Conservation (phyloP, 2,113 vertebrate genomes). For the Polypterus bichir region DNA sequence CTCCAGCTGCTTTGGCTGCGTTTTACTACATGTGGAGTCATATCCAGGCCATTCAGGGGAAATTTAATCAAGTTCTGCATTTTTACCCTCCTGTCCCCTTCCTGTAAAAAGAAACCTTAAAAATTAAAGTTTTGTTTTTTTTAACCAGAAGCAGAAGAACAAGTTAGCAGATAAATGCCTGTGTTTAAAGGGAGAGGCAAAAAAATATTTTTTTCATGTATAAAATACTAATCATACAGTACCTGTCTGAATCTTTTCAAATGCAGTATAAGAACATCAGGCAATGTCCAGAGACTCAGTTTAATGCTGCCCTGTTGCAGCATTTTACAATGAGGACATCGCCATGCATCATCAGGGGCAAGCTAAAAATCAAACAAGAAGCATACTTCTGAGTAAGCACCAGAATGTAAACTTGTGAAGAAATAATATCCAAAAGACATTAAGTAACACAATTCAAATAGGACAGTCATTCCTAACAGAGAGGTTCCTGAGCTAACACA, state of each 20-base stretch:
- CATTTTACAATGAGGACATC: slow-evolving; percentile 95
- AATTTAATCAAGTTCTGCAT: slow-evolving; percentile 92
- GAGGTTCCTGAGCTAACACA: too few relatives aligned
- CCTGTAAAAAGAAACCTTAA: slow-evolving; percentile 42
- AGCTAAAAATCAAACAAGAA: slow-evolving; percentile 50
- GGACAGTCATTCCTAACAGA: too few relatives aligned
- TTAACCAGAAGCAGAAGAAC: background rate
- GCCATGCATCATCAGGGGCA: slow-evolving; percentile 91
- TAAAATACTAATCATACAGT: slow-evolving; percentile 8
- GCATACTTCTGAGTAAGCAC: too few relatives aligned
- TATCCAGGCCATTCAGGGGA: slow-evolving; percentile 79
- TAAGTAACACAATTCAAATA: too few relatives aligned
- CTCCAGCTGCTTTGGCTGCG: slow-evolving; percentile 95
- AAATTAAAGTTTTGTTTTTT: background rate
- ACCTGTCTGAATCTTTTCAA: slow-evolving; percentile 95
- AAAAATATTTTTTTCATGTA: background rate
- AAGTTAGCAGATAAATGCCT: background rate
- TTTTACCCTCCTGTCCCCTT: slow-evolving; percentile 80
- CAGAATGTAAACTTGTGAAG: too few relatives aligned
- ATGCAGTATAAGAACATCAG: slow-evolving; percentile 90
- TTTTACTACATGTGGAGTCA: slow-evolving; percentile 92
- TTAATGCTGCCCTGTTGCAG: slow-evolving; percentile 95
- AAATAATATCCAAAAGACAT: too few relatives aligned
- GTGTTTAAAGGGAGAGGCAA: background rate
- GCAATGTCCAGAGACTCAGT: slow-evolving; percentile 90